Conservation (phyloP, 2,888 invertebrate species). For the Sinotaia quadrata region DNA sequence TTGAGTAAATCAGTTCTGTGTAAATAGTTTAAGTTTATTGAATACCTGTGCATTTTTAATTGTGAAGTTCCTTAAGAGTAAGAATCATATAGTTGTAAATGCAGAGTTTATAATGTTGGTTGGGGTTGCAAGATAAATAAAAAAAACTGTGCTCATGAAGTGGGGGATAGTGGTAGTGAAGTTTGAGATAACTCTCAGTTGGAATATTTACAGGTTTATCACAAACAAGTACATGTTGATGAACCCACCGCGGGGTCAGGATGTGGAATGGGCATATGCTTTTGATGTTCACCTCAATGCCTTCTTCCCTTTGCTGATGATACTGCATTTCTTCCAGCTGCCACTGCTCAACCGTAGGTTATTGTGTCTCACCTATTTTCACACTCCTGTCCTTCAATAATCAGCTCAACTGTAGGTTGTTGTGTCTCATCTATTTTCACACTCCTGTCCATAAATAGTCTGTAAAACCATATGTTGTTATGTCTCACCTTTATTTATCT, state of each 20-base stretch:
- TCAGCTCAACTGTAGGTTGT: too few relatives aligned
- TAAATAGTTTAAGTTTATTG: too few relatives aligned
- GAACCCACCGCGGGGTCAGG: constrained; percentile 77
- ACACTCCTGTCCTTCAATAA: not conserved
- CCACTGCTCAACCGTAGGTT: constrained; percentile 77
- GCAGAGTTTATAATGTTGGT: not conserved
- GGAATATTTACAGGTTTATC: constrained; percentile 82
- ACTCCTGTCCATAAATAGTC: too few relatives aligned
- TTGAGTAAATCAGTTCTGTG: too few relatives aligned
- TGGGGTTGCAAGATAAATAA: not conserved
- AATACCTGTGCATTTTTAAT: too few relatives aligned
- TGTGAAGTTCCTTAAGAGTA: not conserved
- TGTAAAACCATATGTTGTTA: too few relatives aligned
- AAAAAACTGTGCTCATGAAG: not conserved
- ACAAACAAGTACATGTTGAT: constrained; percentile 80
- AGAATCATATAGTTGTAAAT: not conserved
- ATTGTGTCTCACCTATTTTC: not conserved
- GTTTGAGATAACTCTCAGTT: too few relatives aligned
- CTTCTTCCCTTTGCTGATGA: constrained; percentile 94
- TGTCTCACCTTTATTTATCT: too few relatives aligned
- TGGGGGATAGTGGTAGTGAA: not conserved
- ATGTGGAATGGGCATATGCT: constrained; percentile 98
- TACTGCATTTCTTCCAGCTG: constrained; percentile 93
- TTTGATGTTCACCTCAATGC: constrained; percentile 99
- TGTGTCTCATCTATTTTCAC: too few relatives aligned